phyloP scores from a whole-genome alignment of 2,888 invertebrate species.

The Ochropacha duplaris region DNA sequence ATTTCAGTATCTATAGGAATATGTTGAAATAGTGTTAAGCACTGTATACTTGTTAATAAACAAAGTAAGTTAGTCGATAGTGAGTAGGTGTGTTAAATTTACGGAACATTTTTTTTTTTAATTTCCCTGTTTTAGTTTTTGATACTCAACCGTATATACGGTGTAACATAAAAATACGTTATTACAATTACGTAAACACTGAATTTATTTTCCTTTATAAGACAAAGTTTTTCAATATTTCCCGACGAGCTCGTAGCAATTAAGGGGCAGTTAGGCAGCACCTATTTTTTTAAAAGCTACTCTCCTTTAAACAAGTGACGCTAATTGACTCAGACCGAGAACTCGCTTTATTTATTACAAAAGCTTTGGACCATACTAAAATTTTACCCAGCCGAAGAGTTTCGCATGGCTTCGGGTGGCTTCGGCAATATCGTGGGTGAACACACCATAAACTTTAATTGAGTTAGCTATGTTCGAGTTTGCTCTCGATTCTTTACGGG shows the following conservation, averaged over 20 bases:
- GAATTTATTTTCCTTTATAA: not conserved
- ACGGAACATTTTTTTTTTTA: too few relatives aligned
- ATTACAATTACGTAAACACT: not conserved
- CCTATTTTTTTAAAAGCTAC: constrained; percentile 34
- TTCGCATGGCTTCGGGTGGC: constrained; percentile 6
- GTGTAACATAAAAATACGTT: too few relatives aligned
- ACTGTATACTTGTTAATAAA: too few relatives aligned
- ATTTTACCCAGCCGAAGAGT: constrained; percentile 22
- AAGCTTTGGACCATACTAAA: constrained; percentile 30
- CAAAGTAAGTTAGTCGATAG: too few relatives aligned
- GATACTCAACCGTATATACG: too few relatives aligned
- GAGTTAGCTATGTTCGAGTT: constrained; percentile 12
- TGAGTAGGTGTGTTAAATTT: too few relatives aligned
- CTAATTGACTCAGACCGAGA: constrained; percentile 47
- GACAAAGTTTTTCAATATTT: constrained; percentile 2
- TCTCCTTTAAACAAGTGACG: constrained; percentile 42
- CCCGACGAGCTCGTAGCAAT: constrained; percentile 24
- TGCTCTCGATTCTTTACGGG: constrained; percentile 16
- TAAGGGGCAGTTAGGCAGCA: constrained; percentile 22
- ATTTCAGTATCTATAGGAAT: not conserved
- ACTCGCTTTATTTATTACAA: constrained; percentile 44
- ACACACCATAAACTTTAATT: constrained; percentile 31
- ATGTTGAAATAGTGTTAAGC: too few relatives aligned
- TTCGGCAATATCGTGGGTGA: constrained; percentile 18
- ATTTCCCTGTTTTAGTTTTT: too few relatives aligned